These are phyloP conservation scores for Pyrochroa serraticornis DNA, from an alignment of 2,888 invertebrate species.

Conservation along the genomic window DNA sequence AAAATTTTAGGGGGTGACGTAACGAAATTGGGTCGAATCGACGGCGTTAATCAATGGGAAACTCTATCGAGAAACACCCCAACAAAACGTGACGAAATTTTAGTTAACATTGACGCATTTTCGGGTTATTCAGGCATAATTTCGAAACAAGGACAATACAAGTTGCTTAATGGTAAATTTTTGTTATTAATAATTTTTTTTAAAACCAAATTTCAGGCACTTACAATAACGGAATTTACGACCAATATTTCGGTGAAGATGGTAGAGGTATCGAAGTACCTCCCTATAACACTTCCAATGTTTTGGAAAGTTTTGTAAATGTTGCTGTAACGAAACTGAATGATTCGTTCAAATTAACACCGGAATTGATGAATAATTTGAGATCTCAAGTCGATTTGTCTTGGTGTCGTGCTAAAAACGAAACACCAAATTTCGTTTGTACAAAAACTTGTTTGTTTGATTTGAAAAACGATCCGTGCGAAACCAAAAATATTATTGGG, in stretches of 20 bases:
- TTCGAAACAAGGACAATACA: conserved; percentile 45
- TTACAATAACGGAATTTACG: conserved; percentile 37
- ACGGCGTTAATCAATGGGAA: conserved; percentile 55
- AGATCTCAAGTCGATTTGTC: conserved; percentile 25
- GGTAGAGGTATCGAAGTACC: conserved; percentile 40
- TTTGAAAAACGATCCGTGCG: conserved; percentile 50
- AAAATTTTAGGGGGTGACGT: conserved; percentile 54
- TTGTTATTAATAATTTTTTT: too few relatives aligned
- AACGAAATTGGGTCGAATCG: conserved; percentile 45
- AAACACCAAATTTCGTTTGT: conserved; percentile 25
- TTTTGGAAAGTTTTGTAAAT: conserved; percentile 45
- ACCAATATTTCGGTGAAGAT: conserved; percentile 42
- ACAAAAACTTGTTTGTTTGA: conserved; percentile 48
- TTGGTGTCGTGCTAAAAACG: conserved; percentile 6
- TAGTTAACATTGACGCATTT: conserved; percentile 53
- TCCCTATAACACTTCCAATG: conserved; percentile 37
- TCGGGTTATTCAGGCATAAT: conserved; percentile 52
- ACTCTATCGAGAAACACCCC: conserved; percentile 39
- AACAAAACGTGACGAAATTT: conserved; percentile 34
- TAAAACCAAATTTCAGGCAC: conserved; percentile 35
- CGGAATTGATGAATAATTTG: conserved; percentile 28
- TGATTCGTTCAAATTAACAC: conserved; percentile 24
- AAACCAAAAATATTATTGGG: conserved; percentile 46
- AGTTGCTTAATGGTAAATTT: conserved; percentile 51
- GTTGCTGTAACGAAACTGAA: conserved; percentile 34